Conservation (phyloP, 2,797 vertebrate genomes). For the Babyrousa celebensis region DNA sequence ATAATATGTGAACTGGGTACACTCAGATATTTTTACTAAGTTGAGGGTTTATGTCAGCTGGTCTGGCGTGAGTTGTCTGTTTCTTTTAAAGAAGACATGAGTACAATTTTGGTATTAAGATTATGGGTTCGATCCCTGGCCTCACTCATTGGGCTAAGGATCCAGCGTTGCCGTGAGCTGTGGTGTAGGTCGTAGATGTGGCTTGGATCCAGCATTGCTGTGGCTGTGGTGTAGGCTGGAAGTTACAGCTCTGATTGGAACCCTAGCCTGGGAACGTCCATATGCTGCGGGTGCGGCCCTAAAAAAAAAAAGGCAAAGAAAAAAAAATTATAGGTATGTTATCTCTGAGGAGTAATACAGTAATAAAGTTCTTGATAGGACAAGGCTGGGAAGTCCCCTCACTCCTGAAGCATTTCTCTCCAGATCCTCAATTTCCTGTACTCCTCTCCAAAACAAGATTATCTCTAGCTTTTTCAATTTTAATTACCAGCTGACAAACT, state of each 20-base stretch:
- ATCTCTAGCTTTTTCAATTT: constrained; percentile 58
- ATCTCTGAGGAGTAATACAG: not conserved
- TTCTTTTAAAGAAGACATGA: constrained; percentile 50
- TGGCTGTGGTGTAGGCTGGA: too few species aligned
- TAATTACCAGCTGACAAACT: constrained; percentile 76
- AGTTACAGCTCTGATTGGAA: too few species aligned
- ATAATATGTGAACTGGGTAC: not conserved
- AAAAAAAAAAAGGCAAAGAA: too few species aligned
- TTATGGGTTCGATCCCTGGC: too few species aligned
- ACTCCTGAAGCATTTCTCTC: not conserved
- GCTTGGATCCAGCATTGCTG: too few species aligned
- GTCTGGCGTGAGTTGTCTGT: not conserved
- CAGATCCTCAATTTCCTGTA: constrained; percentile 9
- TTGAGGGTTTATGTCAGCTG: not conserved
- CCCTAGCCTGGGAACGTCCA: too few species aligned
- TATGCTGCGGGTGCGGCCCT: too few species aligned
- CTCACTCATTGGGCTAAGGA: too few species aligned
- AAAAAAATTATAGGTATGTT: not conserved
- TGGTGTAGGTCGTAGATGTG: too few species aligned
- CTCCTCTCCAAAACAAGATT: constrained; percentile 51
- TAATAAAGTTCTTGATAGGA: not conserved
- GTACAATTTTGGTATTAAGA: not conserved
- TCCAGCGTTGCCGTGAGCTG: too few species aligned
- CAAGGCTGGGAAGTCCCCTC: not conserved
- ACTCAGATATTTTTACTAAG: constrained; percentile 13